Conservation (phyloP, 2,797 vertebrate species). For the Centroberyx gerrardi region DNA sequence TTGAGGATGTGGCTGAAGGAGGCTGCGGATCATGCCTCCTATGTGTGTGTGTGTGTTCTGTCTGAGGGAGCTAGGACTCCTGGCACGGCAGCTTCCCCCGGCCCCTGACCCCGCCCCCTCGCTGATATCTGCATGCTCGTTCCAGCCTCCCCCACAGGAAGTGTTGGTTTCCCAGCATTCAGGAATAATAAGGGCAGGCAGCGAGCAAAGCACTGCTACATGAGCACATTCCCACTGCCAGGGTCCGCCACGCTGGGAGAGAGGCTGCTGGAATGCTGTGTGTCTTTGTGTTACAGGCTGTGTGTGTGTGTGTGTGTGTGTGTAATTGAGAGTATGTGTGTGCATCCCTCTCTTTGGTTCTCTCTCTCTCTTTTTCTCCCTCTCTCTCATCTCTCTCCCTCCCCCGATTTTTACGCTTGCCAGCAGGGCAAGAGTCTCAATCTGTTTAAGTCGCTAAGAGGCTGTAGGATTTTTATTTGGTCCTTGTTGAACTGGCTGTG, state of each 20-base stretch:
- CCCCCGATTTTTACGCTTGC: background rate
- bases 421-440: slow-evolving; percentile 10
- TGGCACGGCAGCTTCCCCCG: slow-evolving; percentile 21
- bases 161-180: slow-evolving; percentile 66
- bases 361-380: background rate
- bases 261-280: slow-evolving; percentile 64
- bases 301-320: slow-evolving; percentile 29
- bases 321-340: slow-evolving; percentile 1
- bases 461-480: slow-evolving; percentile 21
- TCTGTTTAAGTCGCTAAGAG: slow-evolving; percentile 6
- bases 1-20: slow-evolving; percentile 12
- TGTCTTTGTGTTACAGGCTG: slow-evolving; percentile 41
- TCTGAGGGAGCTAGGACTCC: slow-evolving; percentile 26
- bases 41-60: slow-evolving; percentile 7
- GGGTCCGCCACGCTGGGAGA: slow-evolving; percentile 38
- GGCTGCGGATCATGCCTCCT: slow-evolving; percentile 46
- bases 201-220: slow-evolving; percentile 48
- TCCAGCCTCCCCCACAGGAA: slow-evolving; percentile 76
- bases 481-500: slow-evolving; percentile 2
- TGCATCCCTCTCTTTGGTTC: slow-evolving; percentile 23
- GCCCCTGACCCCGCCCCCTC: slow-evolving; percentile 37
- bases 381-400: slow-evolving; percentile 21
- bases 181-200: slow-evolving; percentile 48
- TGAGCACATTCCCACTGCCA: slow-evolving; percentile 68
- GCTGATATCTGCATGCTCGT: slow-evolving; percentile 14